Base-by-base conservation (phyloP, 2,113 vertebrate genomes). In the Eulacestoma nigropectus region DNA sequence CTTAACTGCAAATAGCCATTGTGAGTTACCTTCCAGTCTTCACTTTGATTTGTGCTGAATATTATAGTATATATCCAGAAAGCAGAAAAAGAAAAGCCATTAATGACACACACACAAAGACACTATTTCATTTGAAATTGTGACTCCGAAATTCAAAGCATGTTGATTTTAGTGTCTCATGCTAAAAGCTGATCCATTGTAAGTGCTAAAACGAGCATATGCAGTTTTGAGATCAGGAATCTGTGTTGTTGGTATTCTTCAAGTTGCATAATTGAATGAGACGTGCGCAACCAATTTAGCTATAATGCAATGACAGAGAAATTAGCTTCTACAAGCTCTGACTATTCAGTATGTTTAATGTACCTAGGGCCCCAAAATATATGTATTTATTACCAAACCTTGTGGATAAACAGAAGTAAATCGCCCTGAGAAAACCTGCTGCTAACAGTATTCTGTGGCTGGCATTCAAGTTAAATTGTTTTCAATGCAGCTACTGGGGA, bases 311-410 rank as follows among this genome's bases (percentile, higher is more conserved):
- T 96, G 92, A 93, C 95, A 96, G 56, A 94, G 88, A 95, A 95
- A 96, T 95, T 90, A 95, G 73, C 90, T 96, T 96, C 72, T 91
- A 63, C 79, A 77, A 27, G 75, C 81, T 80, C 82, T 86, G 72
- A 88, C 85, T 96, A 96, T 97, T 96, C 92, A 93, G 72, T 88
- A 33, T 92, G 92, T 90, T 95, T 96, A 96, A 96, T 80, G 90
- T 90, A 93, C 90, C 90, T 86, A 81, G 42, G 81, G 75, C 57
- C 46, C 74, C 75, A 7, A 96, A 95, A 96, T 95, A 82, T 57
- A 90, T 46, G 85, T 87, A 95, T 96, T 93, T 90, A 63, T 95
- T 95, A 96, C 91, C 59, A 92, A 90, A 75, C 18, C 49, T 39
- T 52, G 59, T 85, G 73, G 78, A 93, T 93, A 94, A 92, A 93